phyloP scores from a whole-genome alignment of 2,888 invertebrate genomes.

The Ormia ochracea region DNA sequence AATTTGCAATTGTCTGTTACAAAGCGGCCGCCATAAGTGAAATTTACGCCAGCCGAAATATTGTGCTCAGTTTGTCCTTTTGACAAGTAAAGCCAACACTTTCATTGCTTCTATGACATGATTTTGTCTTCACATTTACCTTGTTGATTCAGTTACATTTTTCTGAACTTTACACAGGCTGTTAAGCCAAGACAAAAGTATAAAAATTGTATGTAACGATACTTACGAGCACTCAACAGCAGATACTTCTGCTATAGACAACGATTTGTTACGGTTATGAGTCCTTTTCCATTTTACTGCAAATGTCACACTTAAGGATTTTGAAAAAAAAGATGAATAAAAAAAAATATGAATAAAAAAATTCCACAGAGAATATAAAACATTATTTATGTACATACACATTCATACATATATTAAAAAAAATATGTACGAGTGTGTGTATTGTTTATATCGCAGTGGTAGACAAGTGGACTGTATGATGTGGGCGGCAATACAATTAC shows the following conservation, averaged over 20 bases:
- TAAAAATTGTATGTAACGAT: neutral
- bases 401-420: neutral
- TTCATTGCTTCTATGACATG: no score
- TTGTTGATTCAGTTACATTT: neutral
- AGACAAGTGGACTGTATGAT: neutral
- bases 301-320: constrained; percentile 19
- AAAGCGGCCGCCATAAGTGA: no score
- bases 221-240: neutral
- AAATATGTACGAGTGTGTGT: no score
- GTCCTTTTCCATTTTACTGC: neutral
- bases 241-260: neutral
- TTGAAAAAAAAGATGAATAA: neutral
- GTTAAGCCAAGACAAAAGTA: neutral
- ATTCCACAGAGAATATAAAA: neutral
- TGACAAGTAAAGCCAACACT: no score
- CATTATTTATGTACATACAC: neutral
- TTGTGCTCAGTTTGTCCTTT: no score
- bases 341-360: neutral
- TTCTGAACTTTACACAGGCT: neutral
- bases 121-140: neutral
- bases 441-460: constrained; percentile 6
- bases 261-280: neutral
- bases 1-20: no score
- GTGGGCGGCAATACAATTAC: neutral
- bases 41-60: no score